Conservation (phyloP, 2,888 invertebrate genomes). For the Oegoconia quadripuncta region DNA sequence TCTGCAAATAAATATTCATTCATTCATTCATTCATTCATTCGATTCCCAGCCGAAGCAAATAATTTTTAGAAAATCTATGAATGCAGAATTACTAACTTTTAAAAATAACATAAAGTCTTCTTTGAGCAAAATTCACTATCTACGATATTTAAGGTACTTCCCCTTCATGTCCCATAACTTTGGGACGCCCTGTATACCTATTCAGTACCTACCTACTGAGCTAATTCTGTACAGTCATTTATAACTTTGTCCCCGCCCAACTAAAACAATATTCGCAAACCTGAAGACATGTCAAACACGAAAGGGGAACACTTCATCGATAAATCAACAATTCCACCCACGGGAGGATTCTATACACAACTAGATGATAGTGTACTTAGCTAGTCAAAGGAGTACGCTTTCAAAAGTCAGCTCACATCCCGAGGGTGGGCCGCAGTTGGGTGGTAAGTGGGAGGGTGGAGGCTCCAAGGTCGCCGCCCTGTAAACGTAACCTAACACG, state of each 20-base stretch:
- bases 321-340: neutral
- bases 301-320: neutral
- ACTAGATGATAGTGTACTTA: slow-evolving; percentile 16
- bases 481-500: slow-evolving; percentile 65
- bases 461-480: slow-evolving; percentile 70
- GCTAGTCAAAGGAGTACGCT: slow-evolving; percentile 51
- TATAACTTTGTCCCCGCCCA: too few relatives aligned
- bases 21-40: too few relatives aligned
- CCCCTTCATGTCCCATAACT: too few relatives aligned
- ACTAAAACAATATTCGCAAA: neutral
- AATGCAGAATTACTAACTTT: too few relatives aligned
- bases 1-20: too few relatives aligned
- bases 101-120: too few relatives aligned
- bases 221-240: neutral
- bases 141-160: too few relatives aligned
- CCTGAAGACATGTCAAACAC: neutral
- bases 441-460: slow-evolving; percentile 24
- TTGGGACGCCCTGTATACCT: too few relatives aligned
- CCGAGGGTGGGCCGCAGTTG: slow-evolving; percentile 26
- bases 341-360: neutral
- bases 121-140: too few relatives aligned
- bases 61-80: too few relatives aligned
- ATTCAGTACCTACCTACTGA: neutral
- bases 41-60: too few relatives aligned
- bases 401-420: slow-evolving; percentile 66